Percentiles rank a stretch among this genome's conserved stretches.
Evolutionary conservation across 2,888 invertebrate genomes (phyloP).

Genomic region (Platycnemis pennipes): DNA sequence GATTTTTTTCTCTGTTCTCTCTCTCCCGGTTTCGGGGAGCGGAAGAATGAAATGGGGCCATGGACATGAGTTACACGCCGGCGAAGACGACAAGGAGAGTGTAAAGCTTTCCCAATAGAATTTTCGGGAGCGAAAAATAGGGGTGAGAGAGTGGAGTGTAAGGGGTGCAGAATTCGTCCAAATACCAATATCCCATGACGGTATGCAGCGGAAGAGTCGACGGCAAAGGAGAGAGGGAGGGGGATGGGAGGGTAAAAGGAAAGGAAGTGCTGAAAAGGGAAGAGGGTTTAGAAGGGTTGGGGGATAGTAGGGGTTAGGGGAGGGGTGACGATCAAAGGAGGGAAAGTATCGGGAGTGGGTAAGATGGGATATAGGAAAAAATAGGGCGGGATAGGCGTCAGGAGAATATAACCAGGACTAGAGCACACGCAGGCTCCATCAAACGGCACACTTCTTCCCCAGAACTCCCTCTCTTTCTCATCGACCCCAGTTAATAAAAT

Average conservation of each 20-base stretch:
- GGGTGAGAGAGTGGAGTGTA: background rate
- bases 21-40: background rate
- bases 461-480: background rate
- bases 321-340: slow-evolving; percentile 7
- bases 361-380: background rate
- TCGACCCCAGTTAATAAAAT: background rate
- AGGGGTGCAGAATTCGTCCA: background rate
- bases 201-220: background rate
- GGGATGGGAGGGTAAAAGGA: too few species aligned
- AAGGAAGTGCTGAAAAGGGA: background rate
- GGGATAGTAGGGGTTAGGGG: background rate
- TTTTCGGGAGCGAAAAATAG: background rate
- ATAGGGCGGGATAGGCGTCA: background rate
- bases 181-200: slow-evolving; percentile 10
- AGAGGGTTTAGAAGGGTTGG: background rate
- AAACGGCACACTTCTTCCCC: background rate
- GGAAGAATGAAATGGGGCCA: background rate
- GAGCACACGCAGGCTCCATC: background rate
- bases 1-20: background rate
- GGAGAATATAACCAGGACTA: background rate
- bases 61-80: background rate
- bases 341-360: background rate
- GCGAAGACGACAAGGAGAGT: background rate
- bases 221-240: background rate
- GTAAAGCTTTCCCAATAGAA: slow-evolving; percentile 16